Evolutionary conservation across 2,888 invertebrate genomes (phyloP).

Genomic region (Eulithis testata): DNA sequence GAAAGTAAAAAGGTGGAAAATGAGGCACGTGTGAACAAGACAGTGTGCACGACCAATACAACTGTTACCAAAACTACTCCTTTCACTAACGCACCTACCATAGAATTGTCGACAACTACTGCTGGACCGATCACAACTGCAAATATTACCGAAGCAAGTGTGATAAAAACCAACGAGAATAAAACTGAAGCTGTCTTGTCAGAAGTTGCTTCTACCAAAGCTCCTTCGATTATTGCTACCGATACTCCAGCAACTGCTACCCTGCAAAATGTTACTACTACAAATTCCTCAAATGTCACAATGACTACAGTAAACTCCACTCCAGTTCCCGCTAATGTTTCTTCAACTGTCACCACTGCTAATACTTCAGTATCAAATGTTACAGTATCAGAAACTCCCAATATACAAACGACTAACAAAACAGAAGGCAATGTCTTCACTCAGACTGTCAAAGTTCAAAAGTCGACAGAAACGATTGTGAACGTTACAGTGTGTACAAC

Average conservation of each 20-base stretch:
- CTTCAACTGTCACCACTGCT: slow-evolving; percentile 13
- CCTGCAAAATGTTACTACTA: not conserved
- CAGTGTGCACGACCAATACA: slow-evolving; percentile 62
- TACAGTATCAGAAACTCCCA: not conserved
- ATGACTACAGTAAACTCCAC: too few relatives aligned
- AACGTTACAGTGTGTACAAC: slow-evolving; percentile 56
- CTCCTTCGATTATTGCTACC: not conserved
- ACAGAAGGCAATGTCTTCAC: slow-evolving; percentile 26
- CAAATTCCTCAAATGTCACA: slow-evolving; percentile 2
- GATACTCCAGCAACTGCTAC: not conserved
- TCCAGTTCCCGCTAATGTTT: slow-evolving; percentile 1
- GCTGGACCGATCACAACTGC: slow-evolving; percentile 11
- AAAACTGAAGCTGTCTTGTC: not conserved
- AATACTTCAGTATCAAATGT: slow-evolving; percentile 4
- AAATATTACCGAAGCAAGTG: slow-evolving; percentile 23
- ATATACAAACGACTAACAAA: slow-evolving; percentile 6
- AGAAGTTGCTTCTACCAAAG: not conserved
- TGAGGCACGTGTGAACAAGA: slow-evolving; percentile 51
- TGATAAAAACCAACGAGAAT: slow-evolving; percentile 15
- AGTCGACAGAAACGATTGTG: slow-evolving; percentile 43
- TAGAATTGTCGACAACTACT: slow-evolving; percentile 14
- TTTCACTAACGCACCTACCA: slow-evolving; percentile 9
- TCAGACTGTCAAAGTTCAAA: slow-evolving; percentile 20
- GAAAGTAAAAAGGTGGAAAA: slow-evolving; percentile 54
- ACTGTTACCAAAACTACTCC: slow-evolving; percentile 47